Evolutionary conservation across 2,888 invertebrate genomes (phyloP).

Genomic region (Pachydiplax longipennis): DNA sequence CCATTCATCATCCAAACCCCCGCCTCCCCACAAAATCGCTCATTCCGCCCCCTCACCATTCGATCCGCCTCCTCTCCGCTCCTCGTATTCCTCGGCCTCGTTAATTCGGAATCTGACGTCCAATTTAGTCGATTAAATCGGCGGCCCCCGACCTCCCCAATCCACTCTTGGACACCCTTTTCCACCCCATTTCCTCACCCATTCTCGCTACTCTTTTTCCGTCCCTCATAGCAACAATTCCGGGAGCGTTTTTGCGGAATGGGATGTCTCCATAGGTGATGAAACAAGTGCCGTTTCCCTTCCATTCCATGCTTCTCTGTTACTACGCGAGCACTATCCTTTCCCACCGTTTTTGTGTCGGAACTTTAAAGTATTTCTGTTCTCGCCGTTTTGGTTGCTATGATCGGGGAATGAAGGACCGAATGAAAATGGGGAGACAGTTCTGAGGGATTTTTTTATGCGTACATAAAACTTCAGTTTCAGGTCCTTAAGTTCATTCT

Average conservation of each 20-base stretch:
- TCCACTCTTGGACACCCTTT: slow-evolving; percentile 37
- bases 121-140: slow-evolving; percentile 52
- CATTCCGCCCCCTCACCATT: slow-evolving; percentile 2
- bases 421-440: too few species aligned
- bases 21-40: slow-evolving; percentile 1
- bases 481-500: too few species aligned
- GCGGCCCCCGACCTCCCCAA: slow-evolving; percentile 5
- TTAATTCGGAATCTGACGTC: slow-evolving; percentile 51
- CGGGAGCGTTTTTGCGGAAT: neutral
- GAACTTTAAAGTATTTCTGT: neutral
- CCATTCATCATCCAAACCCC: slow-evolving; percentile 30
- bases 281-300: neutral
- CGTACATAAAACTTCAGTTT: too few species aligned
- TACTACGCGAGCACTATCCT: slow-evolving; percentile 44
- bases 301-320: neutral
- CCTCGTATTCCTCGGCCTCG: slow-evolving; percentile 48
- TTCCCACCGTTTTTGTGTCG: neutral
- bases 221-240: neutral
- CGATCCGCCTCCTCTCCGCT: slow-evolving; percentile 9
- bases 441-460: too few species aligned
- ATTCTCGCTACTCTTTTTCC: neutral
- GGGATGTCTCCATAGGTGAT: neutral
- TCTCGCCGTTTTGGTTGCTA: neutral
- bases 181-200: neutral
- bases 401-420: too few species aligned